Conservation (phyloP, 2,797 vertebrate genomes). For the Tauraco hartlaubi region DNA sequence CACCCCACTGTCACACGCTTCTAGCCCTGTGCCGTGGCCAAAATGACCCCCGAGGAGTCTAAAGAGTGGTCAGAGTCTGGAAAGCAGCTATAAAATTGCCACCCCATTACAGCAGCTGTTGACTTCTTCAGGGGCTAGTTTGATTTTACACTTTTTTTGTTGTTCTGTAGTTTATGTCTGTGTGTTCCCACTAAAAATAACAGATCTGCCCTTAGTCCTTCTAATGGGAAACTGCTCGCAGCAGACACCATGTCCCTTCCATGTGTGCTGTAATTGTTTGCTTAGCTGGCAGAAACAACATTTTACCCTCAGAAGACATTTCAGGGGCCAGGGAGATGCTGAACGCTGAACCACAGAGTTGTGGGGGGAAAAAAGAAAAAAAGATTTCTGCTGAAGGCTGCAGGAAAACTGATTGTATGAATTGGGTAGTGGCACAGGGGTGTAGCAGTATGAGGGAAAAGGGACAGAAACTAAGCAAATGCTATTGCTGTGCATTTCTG, state of each 20-base stretch:
- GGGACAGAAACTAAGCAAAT: neutral
- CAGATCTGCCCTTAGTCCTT: neutral
- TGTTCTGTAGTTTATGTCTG: neutral
- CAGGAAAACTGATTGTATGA: fast-evolving
- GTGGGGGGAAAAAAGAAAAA: neutral
- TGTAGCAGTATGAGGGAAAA: neutral
- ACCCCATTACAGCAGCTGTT: neutral
- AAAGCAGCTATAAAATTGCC: neutral
- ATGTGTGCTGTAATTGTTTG: neutral
- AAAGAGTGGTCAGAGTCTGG: neutral
- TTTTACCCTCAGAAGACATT: neutral
- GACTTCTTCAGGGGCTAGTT: neutral
- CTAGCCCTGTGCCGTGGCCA: neutral
- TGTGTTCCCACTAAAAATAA: neutral
- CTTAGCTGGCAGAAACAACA: neutral
- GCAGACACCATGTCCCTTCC: neutral
- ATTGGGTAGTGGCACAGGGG: neutral
- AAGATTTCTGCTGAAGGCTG: neutral
- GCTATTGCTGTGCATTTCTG: neutral
- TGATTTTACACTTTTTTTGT: neutral
- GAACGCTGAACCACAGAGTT: neutral
- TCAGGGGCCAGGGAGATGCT: neutral
- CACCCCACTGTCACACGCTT: fast-evolving
- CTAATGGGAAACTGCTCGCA: neutral
- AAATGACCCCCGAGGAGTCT: neutral